Percentiles rank a stretch among this genome's conserved stretches.
Evolutionary conservation across 1,140 invertebrate species (phyloP).

Genomic region (Cyrtorhinus lividipennis): DNA sequence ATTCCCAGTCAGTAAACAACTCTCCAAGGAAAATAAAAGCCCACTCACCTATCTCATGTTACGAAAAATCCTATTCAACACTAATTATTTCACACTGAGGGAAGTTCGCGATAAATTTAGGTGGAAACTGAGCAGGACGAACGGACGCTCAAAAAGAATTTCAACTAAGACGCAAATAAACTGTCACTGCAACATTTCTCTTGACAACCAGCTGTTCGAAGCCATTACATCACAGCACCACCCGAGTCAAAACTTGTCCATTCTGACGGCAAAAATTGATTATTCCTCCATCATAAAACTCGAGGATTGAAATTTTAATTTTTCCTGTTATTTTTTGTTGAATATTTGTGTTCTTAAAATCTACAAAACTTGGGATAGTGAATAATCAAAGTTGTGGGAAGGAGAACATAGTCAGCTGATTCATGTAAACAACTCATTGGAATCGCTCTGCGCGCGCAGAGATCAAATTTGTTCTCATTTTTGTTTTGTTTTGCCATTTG

Average conservation of each 20-base stretch:
- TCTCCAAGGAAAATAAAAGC: neutral
- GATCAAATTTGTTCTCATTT: neutral
- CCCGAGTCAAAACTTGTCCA: slow-evolving; percentile 10
- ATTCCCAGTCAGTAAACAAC: neutral
- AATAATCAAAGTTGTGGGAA: too few species aligned
- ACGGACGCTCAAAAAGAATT: neutral
- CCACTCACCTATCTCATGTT: neutral
- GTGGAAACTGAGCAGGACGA: neutral
- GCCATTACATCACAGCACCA: slow-evolving; percentile 17
- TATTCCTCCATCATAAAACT: neutral
- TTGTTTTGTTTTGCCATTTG: neutral
- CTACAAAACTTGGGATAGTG: too few species aligned
- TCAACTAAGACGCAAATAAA: slow-evolving; percentile 20
- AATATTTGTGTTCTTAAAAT: too few species aligned
- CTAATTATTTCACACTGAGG: too few species aligned
- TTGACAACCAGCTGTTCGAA: slow-evolving; percentile 20
- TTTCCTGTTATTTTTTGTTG: too few species aligned
- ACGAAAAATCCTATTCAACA: too few species aligned
- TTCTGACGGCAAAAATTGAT: neutral
- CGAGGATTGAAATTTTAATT: neutral
- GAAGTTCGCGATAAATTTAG: too few species aligned
- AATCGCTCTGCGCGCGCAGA: neutral
- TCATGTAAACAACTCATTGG: neutral
- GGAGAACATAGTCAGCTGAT: slow-evolving; percentile 1
- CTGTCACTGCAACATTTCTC: slow-evolving; percentile 20